Base-by-base conservation (phyloP, 1,140 invertebrate species). In the Lepidotrigona ventralis region DNA sequence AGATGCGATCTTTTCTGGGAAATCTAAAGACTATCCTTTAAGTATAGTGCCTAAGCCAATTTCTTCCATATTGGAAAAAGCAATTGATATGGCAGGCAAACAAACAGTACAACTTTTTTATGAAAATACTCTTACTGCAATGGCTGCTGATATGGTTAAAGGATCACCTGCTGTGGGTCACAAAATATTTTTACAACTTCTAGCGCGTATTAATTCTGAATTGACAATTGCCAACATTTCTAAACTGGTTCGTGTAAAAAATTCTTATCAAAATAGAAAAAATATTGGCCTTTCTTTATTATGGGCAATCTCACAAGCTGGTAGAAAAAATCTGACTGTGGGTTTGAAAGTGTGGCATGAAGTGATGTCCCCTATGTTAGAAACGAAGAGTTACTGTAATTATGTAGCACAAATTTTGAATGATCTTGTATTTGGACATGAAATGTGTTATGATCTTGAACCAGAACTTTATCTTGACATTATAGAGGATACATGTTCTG, bases 331-430 rank as follows among this genome's bases (percentile, higher is more conserved):
- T 90, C 95, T 98, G 29, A 93, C 93, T 54, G 95, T 96, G 88
- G 97, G 97, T 66, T 93, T 98, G n/a, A 96, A 96, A 95, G 96
- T 97, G 8, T 98, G 97, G 97, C 95, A 97, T 91, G 96, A 97
- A 83, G 92, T 98, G 19, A 97, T 98, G 96, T 93, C 97, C 53
- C 96, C 97, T 1, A 94, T 97, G 89, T 93, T 98, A 29, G 96
- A 97, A 86, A 91, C 96, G 85, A 97, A 96, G 91, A 95, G 95
- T 87, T 97, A 97, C 86, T 95, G 96, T 14, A 95, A 95, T 82
- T 97, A 96, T 92, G 95, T 97, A 70, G 92, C 96, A 11, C 94
- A 95, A 66, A 97, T 98, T 90, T 93, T 98, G 69, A 95, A 96
- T 60, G 95, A 96, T 69, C 93, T 97, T 14, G 89, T 97, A 14